Evolutionary conservation across 1,140 invertebrate genomes (phyloP).

Genomic region (Drosophila tristis): DNA sequence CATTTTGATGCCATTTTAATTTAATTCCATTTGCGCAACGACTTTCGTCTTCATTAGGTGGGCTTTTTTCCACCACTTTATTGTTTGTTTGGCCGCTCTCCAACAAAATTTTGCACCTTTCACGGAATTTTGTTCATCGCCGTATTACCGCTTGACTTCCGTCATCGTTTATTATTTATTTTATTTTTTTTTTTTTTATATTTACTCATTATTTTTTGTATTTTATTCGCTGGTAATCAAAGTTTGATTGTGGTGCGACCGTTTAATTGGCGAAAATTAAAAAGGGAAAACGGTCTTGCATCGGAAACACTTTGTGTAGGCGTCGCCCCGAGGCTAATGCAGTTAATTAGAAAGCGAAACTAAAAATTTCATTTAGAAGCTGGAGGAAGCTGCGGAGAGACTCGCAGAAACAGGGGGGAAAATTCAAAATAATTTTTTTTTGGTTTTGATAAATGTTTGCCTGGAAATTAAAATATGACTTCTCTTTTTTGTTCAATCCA

Average conservation of each 20-base stretch:
- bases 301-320: slow-evolving; percentile 59
- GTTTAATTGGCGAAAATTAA: slow-evolving; percentile 81
- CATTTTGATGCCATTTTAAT: slow-evolving; percentile 74
- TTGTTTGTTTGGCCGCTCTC: slow-evolving; percentile 56
- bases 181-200: slow-evolving; percentile 49
- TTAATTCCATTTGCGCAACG: slow-evolving; percentile 77
- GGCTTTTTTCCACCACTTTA: slow-evolving; percentile 15
- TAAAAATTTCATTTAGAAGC: slow-evolving; percentile 62
- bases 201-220: slow-evolving; percentile 28
- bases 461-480: slow-evolving; percentile 14
- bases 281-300: slow-evolving; percentile 72
- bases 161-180: slow-evolving; percentile 43
- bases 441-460: slow-evolving; percentile 43
- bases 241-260: slow-evolving; percentile 51
- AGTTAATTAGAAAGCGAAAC: slow-evolving; percentile 81
- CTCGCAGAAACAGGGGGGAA: background rate
- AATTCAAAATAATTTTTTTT: slow-evolving; percentile 46
- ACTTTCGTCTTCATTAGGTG: slow-evolving; percentile 77
- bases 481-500: slow-evolving; percentile 1
- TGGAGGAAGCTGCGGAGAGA: slow-evolving; percentile 12
- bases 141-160: slow-evolving; percentile 49
- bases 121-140: slow-evolving; percentile 54
- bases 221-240: slow-evolving; percentile 29
- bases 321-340: slow-evolving; percentile 58
- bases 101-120: slow-evolving; percentile 71